These are phyloP conservation scores for Amphipyra tragopoginis DNA, from an alignment of 2,888 invertebrate species.

Conservation along the genomic window DNA sequence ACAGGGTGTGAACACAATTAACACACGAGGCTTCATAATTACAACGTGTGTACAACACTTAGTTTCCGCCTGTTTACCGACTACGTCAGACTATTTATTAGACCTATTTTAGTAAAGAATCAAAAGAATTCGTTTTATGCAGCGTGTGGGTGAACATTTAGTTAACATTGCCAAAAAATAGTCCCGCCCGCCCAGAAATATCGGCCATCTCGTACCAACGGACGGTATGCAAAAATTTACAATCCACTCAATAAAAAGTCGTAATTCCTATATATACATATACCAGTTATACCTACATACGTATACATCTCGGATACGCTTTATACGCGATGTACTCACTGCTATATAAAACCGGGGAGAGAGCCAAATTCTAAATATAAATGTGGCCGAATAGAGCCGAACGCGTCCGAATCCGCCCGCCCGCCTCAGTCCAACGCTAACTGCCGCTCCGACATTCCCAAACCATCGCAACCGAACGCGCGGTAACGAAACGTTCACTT, in stretches of 20 bases:
- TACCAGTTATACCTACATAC: slow-evolving; percentile 64
- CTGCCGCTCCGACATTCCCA: slow-evolving; percentile 86
- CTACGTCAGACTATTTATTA: slow-evolving; percentile 46
- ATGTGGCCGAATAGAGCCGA: slow-evolving; percentile 85
- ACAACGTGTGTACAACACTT: slow-evolving; percentile 6
- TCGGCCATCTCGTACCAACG: slow-evolving; percentile 69
- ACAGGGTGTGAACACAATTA: neutral
- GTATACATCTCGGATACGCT: slow-evolving; percentile 88
- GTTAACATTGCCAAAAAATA: slow-evolving; percentile 70
- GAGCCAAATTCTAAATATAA: slow-evolving; percentile 92
- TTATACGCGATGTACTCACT: slow-evolving; percentile 89
- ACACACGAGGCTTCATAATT: slow-evolving; percentile 26
- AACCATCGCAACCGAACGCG: slow-evolving; percentile 81
- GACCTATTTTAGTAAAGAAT: slow-evolving; percentile 57
- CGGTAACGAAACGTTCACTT: slow-evolving; percentile 81
- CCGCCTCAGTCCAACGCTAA: slow-evolving; percentile 87
- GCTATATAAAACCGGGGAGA: slow-evolving; percentile 90
- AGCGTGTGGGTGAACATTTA: slow-evolving; percentile 66
- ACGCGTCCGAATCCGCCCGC: slow-evolving; percentile 83
- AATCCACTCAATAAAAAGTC: slow-evolving; percentile 87
- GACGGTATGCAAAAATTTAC: slow-evolving; percentile 84
- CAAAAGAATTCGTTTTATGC: slow-evolving; percentile 58
- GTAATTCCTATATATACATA: slow-evolving; percentile 88
- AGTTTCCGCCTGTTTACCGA: slow-evolving; percentile 19
- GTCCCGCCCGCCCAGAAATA: slow-evolving; percentile 73